Evolutionary conservation across 2,113 vertebrate genomes (phyloP), one percentile per base, ranked within the genome.

Genomic region (Chamaea fasciata): DNA sequence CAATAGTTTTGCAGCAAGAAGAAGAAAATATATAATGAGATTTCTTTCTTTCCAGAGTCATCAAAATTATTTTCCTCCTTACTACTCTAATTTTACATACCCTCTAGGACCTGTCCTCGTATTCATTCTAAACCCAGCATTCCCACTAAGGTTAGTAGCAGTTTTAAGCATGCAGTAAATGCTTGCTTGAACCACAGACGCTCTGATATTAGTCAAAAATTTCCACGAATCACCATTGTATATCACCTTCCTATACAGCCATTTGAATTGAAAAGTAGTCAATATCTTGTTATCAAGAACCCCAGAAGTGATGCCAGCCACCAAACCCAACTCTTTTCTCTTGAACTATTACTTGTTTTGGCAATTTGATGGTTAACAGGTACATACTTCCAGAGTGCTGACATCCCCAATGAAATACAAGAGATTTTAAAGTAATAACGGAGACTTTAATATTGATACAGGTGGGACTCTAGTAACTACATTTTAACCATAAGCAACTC

Each of bases 351-450:
- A 85, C 67, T 92, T 94, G 52, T 96, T 97, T 96, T 96, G 95
- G 97, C 97, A 97, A 76, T 93, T 91, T 95, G 84, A 96, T 96
- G 96, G 98, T 98, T 98, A 98, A 98, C 95, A 88, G 87, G 94
- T 94, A 55, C 93, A 55, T 93, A 94, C 96, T 97, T 97, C 85
- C 95, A 95, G 97, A 97, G 93, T 98, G 97, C 98, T 98, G 98
- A 97, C 97, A 98, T 97, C 96, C 94, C 20, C 8, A 67, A 95
- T 97, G 96, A 98, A 98, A 98, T 96, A 97, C 87, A 97, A 98
- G 97, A 98, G 97, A 98, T 98, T 97, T 97, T 97, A 97, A 96
- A 97, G 95, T 97, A 97, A 98, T 98, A 98, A 98, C 98, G 96
- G 83, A 96, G 97, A 97, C 96, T 98, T 98, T 98, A 98, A 98